Evolutionary conservation across 2,113 vertebrate species (phyloP).

Genomic region (Eptesicus fuscus): DNA sequence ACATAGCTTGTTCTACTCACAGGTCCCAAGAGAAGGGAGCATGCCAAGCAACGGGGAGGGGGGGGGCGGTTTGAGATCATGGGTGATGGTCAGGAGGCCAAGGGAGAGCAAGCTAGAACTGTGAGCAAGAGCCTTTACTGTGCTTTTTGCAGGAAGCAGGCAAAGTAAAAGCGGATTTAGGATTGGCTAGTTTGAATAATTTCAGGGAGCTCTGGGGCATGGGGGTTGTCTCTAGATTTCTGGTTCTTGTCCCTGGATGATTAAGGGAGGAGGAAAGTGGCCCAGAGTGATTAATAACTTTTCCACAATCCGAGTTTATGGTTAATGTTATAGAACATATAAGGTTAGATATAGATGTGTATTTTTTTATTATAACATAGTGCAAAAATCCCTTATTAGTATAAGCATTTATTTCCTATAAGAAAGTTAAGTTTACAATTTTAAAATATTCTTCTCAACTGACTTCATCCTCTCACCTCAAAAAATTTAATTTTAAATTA

Average conservation of each 20-base stretch:
- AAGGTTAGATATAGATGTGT: background rate
- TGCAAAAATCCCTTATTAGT: background rate
- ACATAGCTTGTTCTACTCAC: background rate
- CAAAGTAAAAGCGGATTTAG: background rate
- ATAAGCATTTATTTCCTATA: background rate
- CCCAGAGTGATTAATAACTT: background rate
- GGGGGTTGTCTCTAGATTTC: background rate
- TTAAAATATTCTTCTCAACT: conserved; percentile 1
- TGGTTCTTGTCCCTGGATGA: background rate
- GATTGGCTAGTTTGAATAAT: background rate
- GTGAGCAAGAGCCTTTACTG: background rate
- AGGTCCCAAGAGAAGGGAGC: background rate
- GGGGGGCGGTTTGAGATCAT: background rate
- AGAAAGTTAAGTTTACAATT: background rate
- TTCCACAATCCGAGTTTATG: background rate
- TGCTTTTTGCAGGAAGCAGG: background rate
- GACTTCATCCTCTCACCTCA: background rate
- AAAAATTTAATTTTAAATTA: background rate
- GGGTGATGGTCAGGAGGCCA: background rate
- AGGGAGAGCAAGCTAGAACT: background rate
- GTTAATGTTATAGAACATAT: background rate
- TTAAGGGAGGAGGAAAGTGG: background rate
- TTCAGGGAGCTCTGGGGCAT: background rate
- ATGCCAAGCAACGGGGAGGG: background rate
- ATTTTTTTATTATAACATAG: background rate